phyloP scores from a whole-genome alignment of 2,888 invertebrate species.

The Drepanosiphum platanoidis region DNA sequence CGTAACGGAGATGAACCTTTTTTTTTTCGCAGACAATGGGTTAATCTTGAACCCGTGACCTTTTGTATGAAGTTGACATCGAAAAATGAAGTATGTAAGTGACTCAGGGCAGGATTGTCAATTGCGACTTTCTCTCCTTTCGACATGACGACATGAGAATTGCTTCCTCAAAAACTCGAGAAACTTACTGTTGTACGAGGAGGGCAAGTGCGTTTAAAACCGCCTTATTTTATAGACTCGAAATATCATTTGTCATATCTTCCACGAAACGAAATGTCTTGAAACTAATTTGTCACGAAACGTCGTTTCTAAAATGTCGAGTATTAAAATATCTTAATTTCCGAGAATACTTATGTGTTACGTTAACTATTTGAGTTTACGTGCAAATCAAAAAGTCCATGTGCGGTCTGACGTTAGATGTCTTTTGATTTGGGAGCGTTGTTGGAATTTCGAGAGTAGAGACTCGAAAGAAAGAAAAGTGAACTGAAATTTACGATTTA shows the following conservation, averaged over 20 bases:
- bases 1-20: conserved; percentile 21
- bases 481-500: too few relatives aligned
- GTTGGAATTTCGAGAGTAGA: too few relatives aligned
- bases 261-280: conserved; percentile 15
- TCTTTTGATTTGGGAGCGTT: background rate
- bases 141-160: background rate
- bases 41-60: conserved; percentile 45
- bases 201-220: conserved; percentile 38
- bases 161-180: background rate
- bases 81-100: conserved; percentile 48
- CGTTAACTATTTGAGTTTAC: background rate
- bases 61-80: conserved; percentile 53
- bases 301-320: background rate
- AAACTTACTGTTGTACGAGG: background rate
- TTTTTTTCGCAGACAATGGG: conserved; percentile 39
- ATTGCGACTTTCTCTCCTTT: conserved; percentile 18
- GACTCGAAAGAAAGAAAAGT: too few relatives aligned
- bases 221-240: background rate
- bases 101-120: conserved; percentile 4
- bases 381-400: background rate
- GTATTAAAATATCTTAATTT: background rate
- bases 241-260: conserved; percentile 38
- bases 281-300: conserved; percentile 20
- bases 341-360: background rate
- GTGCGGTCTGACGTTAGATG: background rate